Conservation (phyloP, 1,140 invertebrate genomes). For the Psix sp. region DNA sequence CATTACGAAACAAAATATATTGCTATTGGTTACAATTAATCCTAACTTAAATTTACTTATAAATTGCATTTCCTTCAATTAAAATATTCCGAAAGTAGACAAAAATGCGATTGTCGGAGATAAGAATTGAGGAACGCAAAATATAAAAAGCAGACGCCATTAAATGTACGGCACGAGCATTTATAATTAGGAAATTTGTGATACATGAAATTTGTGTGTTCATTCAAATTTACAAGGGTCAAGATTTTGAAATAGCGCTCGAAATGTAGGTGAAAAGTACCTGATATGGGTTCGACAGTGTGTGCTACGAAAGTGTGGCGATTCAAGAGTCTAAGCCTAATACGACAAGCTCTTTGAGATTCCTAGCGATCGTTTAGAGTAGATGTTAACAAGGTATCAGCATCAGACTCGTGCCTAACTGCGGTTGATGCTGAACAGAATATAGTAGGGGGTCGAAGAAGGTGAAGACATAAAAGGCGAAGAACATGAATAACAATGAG, state of each 20-base stretch:
- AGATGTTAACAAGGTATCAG: slow-evolving; percentile 76
- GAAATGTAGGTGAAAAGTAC: slow-evolving; percentile 41
- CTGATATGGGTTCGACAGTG: slow-evolving; percentile 46
- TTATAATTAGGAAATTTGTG: slow-evolving; percentile 56
- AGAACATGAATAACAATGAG: slow-evolving; percentile 58
- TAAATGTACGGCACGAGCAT: slow-evolving; percentile 22
- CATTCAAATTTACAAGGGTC: slow-evolving; percentile 28
- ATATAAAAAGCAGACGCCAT: slow-evolving; percentile 8
- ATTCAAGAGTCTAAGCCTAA: slow-evolving; percentile 61
- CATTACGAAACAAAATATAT: too few species aligned
- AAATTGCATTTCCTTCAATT: too few species aligned
- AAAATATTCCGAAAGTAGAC: slow-evolving; percentile 19
- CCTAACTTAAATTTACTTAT: too few species aligned
- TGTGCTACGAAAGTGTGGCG: slow-evolving; percentile 39
- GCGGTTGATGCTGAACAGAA: slow-evolving; percentile 62
- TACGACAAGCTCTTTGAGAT: slow-evolving; percentile 74
- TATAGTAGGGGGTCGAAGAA: slow-evolving; percentile 58
- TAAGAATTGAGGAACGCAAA: slow-evolving; percentile 16
- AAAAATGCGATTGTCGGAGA: slow-evolving; percentile 15
- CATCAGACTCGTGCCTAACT: slow-evolving; percentile 72
- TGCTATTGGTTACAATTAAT: too few species aligned
- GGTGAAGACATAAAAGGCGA: slow-evolving; percentile 57
- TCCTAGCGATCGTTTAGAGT: slow-evolving; percentile 73
- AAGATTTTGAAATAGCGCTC: too few species aligned
- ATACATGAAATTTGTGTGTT: slow-evolving; percentile 30